These are phyloP conservation scores for Petromus typicus DNA, from an alignment of 2,113 vertebrate species.

Conservation along the genomic window DNA sequence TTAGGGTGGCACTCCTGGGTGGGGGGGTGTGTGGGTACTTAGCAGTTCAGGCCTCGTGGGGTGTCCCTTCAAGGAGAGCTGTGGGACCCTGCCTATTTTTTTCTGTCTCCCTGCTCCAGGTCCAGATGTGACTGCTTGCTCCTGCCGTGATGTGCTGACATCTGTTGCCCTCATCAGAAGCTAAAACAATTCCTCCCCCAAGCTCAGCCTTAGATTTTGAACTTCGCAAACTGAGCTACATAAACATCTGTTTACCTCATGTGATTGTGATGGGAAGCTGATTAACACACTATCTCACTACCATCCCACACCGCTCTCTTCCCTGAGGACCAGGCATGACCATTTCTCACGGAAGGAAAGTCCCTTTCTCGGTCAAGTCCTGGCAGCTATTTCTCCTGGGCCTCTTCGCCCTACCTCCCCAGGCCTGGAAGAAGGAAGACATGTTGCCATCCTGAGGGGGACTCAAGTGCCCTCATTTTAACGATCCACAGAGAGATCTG, in stretches of 20 bases:
- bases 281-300: neutral
- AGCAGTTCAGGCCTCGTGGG: neutral
- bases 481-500: neutral
- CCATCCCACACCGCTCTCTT: neutral
- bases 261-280: neutral
- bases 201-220: neutral
- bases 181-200: neutral
- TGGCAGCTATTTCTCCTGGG: neutral
- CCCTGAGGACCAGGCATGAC: neutral
- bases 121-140: neutral
- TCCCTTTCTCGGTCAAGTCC: neutral
- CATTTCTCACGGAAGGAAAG: neutral
- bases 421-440: neutral
- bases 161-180: neutral
- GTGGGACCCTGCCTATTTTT: neutral
- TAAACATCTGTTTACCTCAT: neutral
- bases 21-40: neutral
- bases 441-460: neutral
- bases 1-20: neutral
- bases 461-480: neutral
- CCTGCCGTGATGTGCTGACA: neutral
- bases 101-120: neutral
- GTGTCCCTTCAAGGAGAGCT: neutral
- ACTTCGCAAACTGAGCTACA: neutral
- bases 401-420: neutral